A percentile compares a stretch with the other conserved stretches of the same genome.
phyloP scores from a whole-genome alignment of 2,888 invertebrate genomes.

The Torymus auratus region DNA sequence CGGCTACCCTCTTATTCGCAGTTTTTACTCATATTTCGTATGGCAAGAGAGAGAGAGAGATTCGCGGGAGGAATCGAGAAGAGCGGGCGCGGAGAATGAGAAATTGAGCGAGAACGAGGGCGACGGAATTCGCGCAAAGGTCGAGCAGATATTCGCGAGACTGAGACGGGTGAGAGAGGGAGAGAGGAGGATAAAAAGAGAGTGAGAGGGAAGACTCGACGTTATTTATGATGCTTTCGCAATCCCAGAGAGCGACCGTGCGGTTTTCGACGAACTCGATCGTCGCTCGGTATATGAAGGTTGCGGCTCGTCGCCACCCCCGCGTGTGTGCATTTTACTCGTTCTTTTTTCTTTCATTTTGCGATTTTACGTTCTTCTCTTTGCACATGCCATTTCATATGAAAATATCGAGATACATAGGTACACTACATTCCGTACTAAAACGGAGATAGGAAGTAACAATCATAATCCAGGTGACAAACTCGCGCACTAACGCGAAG shows the following conservation, averaged over 20 bases:
- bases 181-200: slow-evolving; percentile 32
- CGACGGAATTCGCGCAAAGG: slow-evolving; percentile 52
- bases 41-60: slow-evolving; percentile 27
- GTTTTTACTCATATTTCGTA: slow-evolving; percentile 71
- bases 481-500: no score
- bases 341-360: slow-evolving; percentile 3
- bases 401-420: no score
- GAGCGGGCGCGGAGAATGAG: slow-evolving; percentile 25
- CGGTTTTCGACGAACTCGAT: slow-evolving; percentile 59
- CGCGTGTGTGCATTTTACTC: neutral
- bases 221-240: slow-evolving; percentile 70
- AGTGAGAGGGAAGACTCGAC: slow-evolving; percentile 55
- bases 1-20: slow-evolving; percentile 72
- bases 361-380: no score
- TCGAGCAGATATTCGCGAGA: slow-evolving; percentile 42
- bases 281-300: slow-evolving; percentile 26
- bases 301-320: slow-evolving; percentile 8
- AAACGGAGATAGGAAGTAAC: no score
- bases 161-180: slow-evolving; percentile 37
- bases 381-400: no score
- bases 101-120: slow-evolving; percentile 29
- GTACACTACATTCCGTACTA: no score
- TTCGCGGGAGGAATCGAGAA: slow-evolving; percentile 28
- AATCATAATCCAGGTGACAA: no score
- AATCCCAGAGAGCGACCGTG: slow-evolving; percentile 60